Conservation (phyloP, 2,797 vertebrate species). For the Alcedo quadribrachys region DNA sequence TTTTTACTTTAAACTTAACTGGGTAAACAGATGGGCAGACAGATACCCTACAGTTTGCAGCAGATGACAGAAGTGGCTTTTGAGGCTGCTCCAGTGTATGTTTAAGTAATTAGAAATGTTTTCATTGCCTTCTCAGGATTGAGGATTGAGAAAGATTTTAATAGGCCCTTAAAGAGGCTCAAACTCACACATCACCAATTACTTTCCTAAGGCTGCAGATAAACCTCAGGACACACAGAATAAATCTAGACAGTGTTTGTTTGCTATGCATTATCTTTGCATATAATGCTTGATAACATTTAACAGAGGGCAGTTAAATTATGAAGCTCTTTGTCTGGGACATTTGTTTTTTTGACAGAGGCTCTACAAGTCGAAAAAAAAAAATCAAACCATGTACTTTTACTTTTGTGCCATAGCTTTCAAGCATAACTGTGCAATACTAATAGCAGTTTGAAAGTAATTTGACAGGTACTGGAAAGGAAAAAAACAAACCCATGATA, state of each 20-base stretch:
- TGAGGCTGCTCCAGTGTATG: neutral
- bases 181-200: neutral
- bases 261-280: neutral
- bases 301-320: neutral
- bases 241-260: fast-evolving
- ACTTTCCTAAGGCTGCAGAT: neutral
- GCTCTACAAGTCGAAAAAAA: neutral
- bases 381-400: neutral
- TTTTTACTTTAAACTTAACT: neutral
- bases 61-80: neutral
- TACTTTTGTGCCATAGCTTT: fast-evolving
- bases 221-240: neutral
- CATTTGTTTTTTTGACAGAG: neutral
- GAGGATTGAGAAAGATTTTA: neutral
- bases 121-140: fast-evolving
- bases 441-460: neutral
- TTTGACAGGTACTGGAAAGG: neutral
- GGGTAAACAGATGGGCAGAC: neutral
- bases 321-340: neutral
- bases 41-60: neutral
- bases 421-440: neutral
- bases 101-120: neutral
- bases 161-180: neutral
- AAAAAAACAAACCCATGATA: neutral
- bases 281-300: fast-evolving